Percentiles rank a stretch among this genome's conserved stretches.
Conservation (phyloP, 1,140 invertebrate genomes). For the Babylonia areolata region DNA sequence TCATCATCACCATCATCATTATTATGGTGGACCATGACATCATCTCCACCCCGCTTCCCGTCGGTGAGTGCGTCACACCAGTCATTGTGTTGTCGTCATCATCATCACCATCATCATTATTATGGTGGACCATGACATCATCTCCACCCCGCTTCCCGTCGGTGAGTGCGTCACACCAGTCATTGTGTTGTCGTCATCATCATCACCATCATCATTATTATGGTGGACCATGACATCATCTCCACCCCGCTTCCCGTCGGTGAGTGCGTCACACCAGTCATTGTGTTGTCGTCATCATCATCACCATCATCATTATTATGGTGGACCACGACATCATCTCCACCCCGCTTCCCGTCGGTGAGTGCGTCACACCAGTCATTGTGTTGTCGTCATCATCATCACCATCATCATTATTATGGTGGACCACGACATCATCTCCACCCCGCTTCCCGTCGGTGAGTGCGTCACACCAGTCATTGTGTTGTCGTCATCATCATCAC, state of each 20-base stretch:
- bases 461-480: too few relatives aligned
- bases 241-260: constrained; percentile 41
- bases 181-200: not conserved
- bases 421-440: not conserved
- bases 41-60: constrained; percentile 67
- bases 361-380: too few relatives aligned
- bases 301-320: not conserved
- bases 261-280: constrained; percentile 1
- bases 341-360: not conserved
- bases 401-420: too few relatives aligned
- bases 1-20: not conserved
- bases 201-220: not conserved
- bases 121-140: constrained; percentile 92
- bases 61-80: constrained; percentile 26
- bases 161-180: constrained; percentile 23
- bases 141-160: constrained; percentile 39
- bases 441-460: not conserved
- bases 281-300: not conserved
- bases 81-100: not conserved
- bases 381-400: not conserved
- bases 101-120: not conserved
- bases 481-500: not conserved
- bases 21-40: constrained; percentile 90
- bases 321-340: not conserved
- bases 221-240: constrained; percentile 92